Conservation (phyloP, 2,797 vertebrate species). For the Sebastes hopkinsi region DNA sequence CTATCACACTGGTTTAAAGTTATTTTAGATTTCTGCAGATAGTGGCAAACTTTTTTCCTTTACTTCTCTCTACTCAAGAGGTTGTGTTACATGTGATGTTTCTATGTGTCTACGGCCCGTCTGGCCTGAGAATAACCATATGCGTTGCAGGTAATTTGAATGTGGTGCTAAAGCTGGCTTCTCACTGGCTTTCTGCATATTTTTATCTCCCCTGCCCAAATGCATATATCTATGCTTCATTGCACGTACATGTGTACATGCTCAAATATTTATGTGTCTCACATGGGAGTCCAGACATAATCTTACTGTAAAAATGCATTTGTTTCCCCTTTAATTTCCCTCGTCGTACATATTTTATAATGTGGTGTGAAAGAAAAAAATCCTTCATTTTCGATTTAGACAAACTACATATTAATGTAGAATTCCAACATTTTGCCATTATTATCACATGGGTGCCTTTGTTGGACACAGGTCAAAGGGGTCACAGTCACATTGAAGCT, state of each 20-base stretch:
- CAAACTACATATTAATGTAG: background rate
- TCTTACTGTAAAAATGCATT: background rate
- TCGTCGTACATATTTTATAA: background rate
- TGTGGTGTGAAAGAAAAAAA: background rate
- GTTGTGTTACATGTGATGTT: background rate
- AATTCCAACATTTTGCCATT: background rate
- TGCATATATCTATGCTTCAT: background rate
- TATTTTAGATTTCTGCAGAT: background rate
- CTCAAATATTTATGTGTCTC: background rate
- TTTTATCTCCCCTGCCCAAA: background rate
- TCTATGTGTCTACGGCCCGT: background rate
- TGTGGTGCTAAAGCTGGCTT: background rate
- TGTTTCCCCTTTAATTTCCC: background rate
- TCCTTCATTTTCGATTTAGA: background rate
- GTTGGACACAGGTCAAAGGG: background rate
- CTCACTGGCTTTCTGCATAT: background rate
- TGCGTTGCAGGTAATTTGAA: background rate
- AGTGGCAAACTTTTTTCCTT: background rate
- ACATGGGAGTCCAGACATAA: background rate
- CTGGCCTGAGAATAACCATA: constrained; percentile 3
- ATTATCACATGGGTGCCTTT: background rate
- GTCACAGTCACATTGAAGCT: background rate
- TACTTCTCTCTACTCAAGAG: background rate
- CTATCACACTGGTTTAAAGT: background rate
- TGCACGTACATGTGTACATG: background rate